Evolutionary conservation across 2,113 vertebrate genomes (phyloP).

Genomic region (Sylvia atricapilla): DNA sequence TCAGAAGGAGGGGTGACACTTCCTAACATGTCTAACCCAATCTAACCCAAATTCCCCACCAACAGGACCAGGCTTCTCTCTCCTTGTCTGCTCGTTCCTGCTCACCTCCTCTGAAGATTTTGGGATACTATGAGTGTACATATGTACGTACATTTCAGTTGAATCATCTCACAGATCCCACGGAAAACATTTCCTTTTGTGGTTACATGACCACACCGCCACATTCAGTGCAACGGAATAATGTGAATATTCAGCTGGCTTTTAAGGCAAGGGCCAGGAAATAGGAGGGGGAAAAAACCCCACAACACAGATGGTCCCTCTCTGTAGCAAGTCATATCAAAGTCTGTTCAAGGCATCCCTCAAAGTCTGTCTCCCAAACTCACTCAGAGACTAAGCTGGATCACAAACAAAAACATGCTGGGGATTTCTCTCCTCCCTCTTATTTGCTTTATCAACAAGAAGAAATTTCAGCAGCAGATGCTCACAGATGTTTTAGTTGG

Average conservation of each 20-base stretch:
- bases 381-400: neutral
- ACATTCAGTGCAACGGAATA: neutral
- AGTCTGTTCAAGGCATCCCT: neutral
- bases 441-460: neutral
- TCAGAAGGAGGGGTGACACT: neutral
- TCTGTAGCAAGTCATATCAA: neutral
- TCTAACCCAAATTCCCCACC: neutral
- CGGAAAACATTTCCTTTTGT: constrained; percentile 43
- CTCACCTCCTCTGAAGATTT: neutral
- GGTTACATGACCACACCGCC: neutral
- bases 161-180: constrained; percentile 7
- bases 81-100: accelerated
- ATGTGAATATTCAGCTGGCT: neutral
- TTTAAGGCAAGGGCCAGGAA: neutral
- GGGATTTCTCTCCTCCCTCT: neutral
- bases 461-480: neutral
- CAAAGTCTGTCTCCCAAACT: neutral
- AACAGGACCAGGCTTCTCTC: neutral
- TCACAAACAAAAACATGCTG: neutral
- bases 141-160: neutral
- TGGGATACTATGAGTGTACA: neutral
- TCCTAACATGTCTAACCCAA: neutral
- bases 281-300: accelerated
- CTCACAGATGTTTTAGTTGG: neutral
- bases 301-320: neutral